Evolutionary conservation across 2,113 vertebrate species (phyloP).

Genomic region (Albula goreensis): DNA sequence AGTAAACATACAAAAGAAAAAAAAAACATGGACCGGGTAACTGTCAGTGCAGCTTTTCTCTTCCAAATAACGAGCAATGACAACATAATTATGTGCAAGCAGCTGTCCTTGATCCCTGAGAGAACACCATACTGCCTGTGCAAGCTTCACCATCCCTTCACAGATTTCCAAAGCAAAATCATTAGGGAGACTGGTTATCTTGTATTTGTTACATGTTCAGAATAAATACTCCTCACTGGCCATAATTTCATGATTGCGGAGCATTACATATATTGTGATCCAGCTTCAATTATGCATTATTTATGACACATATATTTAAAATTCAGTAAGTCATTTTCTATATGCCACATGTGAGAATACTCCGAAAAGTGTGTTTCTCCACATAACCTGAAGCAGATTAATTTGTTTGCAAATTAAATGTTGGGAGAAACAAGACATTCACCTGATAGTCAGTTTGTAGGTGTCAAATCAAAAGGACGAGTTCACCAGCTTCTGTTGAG

Average conservation of each 20-base stretch:
- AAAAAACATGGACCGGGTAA: slow-evolving; percentile 75
- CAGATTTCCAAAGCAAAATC: slow-evolving; percentile 66
- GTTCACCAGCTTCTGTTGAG: neutral
- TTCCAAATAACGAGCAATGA: slow-evolving; percentile 93
- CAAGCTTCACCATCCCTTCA: slow-evolving; percentile 57
- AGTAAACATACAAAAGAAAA: slow-evolving; percentile 47
- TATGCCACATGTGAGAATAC: slow-evolving; percentile 38
- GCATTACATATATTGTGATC: slow-evolving; percentile 34
- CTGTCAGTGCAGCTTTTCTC: slow-evolving; percentile 83
- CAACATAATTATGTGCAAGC: slow-evolving; percentile 99
- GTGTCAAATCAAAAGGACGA: slow-evolving; percentile 17
- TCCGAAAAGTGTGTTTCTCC: slow-evolving; percentile 31
- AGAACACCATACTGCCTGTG: slow-evolving; percentile 78
- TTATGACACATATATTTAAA: slow-evolving; percentile 51
- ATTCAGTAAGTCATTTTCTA: slow-evolving; percentile 53
- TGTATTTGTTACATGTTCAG: slow-evolving; percentile 61
- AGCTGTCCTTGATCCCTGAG: slow-evolving; percentile 90
- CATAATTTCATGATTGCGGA: slow-evolving; percentile 52
- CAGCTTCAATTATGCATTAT: slow-evolving; percentile 54
- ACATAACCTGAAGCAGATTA: neutral
- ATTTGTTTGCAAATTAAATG: slow-evolving; percentile 24
- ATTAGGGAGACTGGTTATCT: slow-evolving; percentile 66
- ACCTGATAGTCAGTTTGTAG: slow-evolving; percentile 25
- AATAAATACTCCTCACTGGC: slow-evolving; percentile 57
- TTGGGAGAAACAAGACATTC: slow-evolving; percentile 10